These are phyloP conservation scores for Jordanella pulchra DNA, from an alignment of 2,797 vertebrate genomes.

Conservation along the genomic window DNA sequence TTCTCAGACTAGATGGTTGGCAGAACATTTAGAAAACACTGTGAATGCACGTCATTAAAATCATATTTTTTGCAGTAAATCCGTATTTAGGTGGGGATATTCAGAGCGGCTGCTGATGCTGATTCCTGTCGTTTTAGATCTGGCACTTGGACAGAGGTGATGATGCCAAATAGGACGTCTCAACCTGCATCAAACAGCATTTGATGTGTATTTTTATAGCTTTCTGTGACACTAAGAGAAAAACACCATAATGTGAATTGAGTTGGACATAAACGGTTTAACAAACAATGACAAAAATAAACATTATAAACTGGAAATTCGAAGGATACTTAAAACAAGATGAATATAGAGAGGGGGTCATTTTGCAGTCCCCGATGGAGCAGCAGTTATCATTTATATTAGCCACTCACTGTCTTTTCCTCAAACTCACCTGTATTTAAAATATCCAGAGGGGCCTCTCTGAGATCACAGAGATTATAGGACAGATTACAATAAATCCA, in stretches of 20 bases:
- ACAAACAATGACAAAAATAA: background rate
- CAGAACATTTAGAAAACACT: slow-evolving; percentile 30
- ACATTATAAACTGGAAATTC: slow-evolving; percentile 1
- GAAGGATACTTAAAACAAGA: background rate
- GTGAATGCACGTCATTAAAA: slow-evolving; percentile 42
- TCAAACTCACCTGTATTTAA: background rate
- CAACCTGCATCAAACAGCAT: slow-evolving; percentile 45
- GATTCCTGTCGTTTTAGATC: slow-evolving; percentile 47
- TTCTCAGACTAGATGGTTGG: slow-evolving; percentile 12
- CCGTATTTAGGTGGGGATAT: slow-evolving; percentile 40
- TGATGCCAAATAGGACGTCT: slow-evolving; percentile 57
- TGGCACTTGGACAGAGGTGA: slow-evolving; percentile 35
- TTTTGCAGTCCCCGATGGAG: slow-evolving; percentile 5
- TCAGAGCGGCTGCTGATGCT: slow-evolving; percentile 26
- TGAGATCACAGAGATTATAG: slow-evolving; percentile 34
- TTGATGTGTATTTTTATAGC: slow-evolving; percentile 38
- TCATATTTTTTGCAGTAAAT: slow-evolving; percentile 49
- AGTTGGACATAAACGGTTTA: slow-evolving; percentile 15
- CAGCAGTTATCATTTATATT: slow-evolving; percentile 13
- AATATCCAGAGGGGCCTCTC: slow-evolving; percentile 27
- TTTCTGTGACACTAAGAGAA: slow-evolving; percentile 27
- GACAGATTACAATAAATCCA: slow-evolving; percentile 49
- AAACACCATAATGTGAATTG: slow-evolving; percentile 13
- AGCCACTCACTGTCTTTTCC: slow-evolving; percentile 13
- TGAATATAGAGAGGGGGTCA: slow-evolving; percentile 17